Base-by-base conservation (phyloP, 2,797 vertebrate genomes). In the Perodicticus potto region DNA sequence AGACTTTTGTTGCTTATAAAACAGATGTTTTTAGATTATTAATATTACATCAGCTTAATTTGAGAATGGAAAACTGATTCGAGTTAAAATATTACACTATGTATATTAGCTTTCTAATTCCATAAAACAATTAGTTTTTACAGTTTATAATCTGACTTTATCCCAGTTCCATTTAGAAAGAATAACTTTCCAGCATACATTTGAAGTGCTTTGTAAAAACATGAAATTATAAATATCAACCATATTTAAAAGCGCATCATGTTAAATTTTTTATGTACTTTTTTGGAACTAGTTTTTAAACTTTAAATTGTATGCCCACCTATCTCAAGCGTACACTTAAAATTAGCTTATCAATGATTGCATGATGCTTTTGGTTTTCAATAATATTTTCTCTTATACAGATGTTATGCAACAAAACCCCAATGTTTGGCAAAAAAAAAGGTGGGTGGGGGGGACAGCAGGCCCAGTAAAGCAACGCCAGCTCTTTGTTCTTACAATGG, bases 171-270 rank as follows among this genome's bases (percentile, higher is more conserved):
- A 34, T 98, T 98, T 98, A 97, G 98, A 98, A 97, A 98, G 97
- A 98, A 97, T 97, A 97, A 97, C 97, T 98, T 98, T 98, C 95
- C 99, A 99, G 98, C 97, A 98, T 97, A 97, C 96, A 97, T 99
- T 98, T 98, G 98, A 99, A 98, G 99, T 98, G 99, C 98, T 99
- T 99, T 99, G 99, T 99, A 99, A 99, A 98, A 98, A 98, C 98
- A 97, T 98, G 98, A 98, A 98, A 98, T 32, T 74, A 98, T 61
- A 96, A 98, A 98, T 98, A 98, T 98, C 98, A 98, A 98, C 98
- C 98, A 97, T 99, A 99, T 99, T 99, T 99, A 98, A 97, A 99
- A 98, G 98, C 97, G 98, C 98, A 98, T 98, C 96, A 98, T 97
- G 94, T 99, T 98, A 97, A 98, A 98, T 99, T 98, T 98, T 98